Base-by-base conservation (phyloP, 92 coral and sea anemone genomes). In the Heteractis magnifica region DNA sequence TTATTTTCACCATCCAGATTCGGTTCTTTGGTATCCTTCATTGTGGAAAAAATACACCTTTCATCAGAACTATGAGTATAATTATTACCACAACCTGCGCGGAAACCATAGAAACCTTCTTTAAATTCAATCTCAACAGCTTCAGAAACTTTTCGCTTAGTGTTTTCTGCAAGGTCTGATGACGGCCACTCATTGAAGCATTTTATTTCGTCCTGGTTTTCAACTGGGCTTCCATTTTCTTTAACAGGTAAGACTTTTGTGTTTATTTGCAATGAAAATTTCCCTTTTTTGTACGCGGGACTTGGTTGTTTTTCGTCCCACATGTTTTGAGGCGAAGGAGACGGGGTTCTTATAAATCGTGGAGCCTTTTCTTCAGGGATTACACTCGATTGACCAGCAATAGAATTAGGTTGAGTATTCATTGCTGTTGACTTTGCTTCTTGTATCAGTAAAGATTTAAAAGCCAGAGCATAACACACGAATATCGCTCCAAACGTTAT, bases 401-500 rank as follows among this genome's bases (percentile, higher is more conserved):
- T 10, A 12, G 26, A 21, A 26, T 68, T 23, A 2, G 4, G 49
- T 48, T 68, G 73, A 21, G 2, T 13, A 6, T 77, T 77, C 44
- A 15, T 19, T 52, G 13, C 49, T 55, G 8, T 1, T 6, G 48
- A 14, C 60, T 26, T 82, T 44, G 20, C 49, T 23, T 82, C 86
- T 53, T 70, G 77, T 18, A 23, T 26, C 52, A 68, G 65, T 6
- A 82, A 49, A 5, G 59, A 1, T 60, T 73, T 82, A 8, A 82
- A 73, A 6, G 79, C 72, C 44, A 82, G 60, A 49, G 23, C 21
- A 18, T 56, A 82, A 50, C 86, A 56, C 14, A 74, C 21, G 21
- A 60, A 72, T 34, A 82, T 82, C 6, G 55, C 72, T 6, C 79
- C 86, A 60, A 72, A 82, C 15, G 79, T 82, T 56, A 56, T 23